Conservation (phyloP, 1,140 invertebrate genomes). For the Gonatopus flavifemur region DNA sequence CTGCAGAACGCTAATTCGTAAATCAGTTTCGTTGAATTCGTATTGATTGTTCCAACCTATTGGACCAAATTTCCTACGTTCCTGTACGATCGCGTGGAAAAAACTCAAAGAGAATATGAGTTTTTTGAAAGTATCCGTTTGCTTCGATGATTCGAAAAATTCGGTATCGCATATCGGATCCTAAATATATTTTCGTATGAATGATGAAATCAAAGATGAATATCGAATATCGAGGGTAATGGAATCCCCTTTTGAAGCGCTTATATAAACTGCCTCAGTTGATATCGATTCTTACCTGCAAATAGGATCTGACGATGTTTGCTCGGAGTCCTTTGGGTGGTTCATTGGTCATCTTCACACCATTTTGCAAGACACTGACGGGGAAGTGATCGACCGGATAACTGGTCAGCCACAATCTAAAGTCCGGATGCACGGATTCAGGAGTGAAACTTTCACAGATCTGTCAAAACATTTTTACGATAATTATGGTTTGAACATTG, state of each 20-base stretch:
- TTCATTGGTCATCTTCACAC: conserved; percentile 96
- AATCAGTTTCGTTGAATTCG: conserved; percentile 94
- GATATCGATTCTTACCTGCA: conserved; percentile 55
- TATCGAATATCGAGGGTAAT: background rate
- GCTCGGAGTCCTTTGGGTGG: conserved; percentile 80
- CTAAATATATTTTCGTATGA: conserved; percentile 16
- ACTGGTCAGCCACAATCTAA: conserved; percentile 91
- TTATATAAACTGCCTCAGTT: no score
- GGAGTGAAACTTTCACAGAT: conserved; percentile 78
- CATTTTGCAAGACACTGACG: conserved; percentile 89
- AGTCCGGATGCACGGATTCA: conserved; percentile 81
- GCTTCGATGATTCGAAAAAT: conserved; percentile 84
- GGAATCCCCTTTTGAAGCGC: no score
- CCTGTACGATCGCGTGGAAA: conserved; percentile 91
- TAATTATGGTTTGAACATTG: background rate
- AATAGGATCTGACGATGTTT: conserved; percentile 76
- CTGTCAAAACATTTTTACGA: conserved; percentile 44
- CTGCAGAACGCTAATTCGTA: conserved; percentile 85
- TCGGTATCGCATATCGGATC: conserved; percentile 87
- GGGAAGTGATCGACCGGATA: conserved; percentile 90
- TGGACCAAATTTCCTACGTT: conserved; percentile 89
- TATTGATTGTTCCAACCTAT: conserved; percentile 95
- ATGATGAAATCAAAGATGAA: background rate
- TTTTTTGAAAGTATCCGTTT: conserved; percentile 77
- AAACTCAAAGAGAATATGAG: conserved; percentile 87